Conservation (phyloP, 2,113 vertebrate genomes). For the Trachemys scripta region DNA sequence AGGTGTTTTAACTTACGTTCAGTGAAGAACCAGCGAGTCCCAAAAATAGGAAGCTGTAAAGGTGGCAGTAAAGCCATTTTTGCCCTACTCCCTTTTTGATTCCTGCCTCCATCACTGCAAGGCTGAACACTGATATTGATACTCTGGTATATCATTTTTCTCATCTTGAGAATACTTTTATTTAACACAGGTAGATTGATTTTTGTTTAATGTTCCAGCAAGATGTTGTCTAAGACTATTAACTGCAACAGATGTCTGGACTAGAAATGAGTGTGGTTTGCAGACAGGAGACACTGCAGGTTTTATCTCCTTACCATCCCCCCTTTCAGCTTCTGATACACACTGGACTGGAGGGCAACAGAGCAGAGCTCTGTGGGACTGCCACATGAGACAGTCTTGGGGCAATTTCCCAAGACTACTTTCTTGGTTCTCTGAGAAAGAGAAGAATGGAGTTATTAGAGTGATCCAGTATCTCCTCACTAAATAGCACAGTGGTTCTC, state of each 20-base stretch:
- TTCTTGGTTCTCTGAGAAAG: neutral
- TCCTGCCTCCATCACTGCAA: neutral
- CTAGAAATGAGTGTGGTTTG: neutral
- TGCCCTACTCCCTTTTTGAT: neutral
- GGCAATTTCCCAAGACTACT: neutral
- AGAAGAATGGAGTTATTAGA: constrained; percentile 1
- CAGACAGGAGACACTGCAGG: neutral
- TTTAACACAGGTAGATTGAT: neutral
- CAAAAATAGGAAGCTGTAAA: neutral
- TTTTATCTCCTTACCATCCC: neutral
- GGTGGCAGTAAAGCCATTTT: neutral
- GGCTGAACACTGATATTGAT: neutral
- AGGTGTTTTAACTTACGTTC: neutral
- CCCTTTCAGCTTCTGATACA: neutral
- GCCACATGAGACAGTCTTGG: neutral
- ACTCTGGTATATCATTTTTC: neutral
- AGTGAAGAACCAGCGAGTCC: neutral
- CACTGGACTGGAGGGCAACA: neutral
- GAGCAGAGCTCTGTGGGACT: neutral
- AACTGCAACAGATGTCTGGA: neutral
- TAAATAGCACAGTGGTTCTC: neutral
- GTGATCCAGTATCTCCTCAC: neutral
- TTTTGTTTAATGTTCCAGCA: constrained; percentile 9
- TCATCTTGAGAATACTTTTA: neutral
- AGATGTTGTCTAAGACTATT: neutral